Evolutionary conservation across 1,140 invertebrate genomes (phyloP).

Genomic region (Mesaphorura yosii): DNA sequence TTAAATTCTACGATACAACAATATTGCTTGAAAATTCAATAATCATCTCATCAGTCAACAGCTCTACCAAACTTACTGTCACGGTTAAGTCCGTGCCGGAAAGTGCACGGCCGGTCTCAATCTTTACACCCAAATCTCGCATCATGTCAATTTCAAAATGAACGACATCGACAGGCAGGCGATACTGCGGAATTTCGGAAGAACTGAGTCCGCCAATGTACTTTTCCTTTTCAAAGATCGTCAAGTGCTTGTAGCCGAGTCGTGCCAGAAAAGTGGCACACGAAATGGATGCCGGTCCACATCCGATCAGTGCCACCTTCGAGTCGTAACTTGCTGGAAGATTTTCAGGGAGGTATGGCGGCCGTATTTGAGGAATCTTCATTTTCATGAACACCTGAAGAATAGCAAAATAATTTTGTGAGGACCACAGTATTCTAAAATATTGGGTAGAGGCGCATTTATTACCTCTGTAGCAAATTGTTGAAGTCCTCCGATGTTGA

Average conservation of each 20-base stretch:
- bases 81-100: constrained; percentile 57
- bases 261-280: constrained; percentile 91
- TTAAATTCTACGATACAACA: constrained; percentile 45
- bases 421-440: not conserved
- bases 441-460: not conserved
- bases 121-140: constrained; percentile 82
- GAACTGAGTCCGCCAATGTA: constrained; percentile 83
- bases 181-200: constrained; percentile 93
- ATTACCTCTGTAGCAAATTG: constrained; percentile 90
- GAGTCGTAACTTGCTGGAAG: constrained; percentile 47
- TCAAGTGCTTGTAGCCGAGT: constrained; percentile 81
- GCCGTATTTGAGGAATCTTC: constrained; percentile 72
- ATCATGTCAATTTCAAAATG: constrained; percentile 87
- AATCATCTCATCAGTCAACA: constrained; percentile 6
- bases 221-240: constrained; percentile 80
- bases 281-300: constrained; percentile 90
- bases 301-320: constrained; percentile 83
- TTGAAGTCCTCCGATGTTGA: constrained; percentile 96
- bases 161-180: constrained; percentile 82
- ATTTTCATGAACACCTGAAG: constrained; percentile 79
- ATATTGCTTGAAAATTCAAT: constrained; percentile 10
- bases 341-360: constrained; percentile 47
- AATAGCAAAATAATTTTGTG: not conserved
- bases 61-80: constrained; percentile 41
- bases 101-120: constrained; percentile 52